phyloP scores from a whole-genome alignment of 2,888 invertebrate genomes.

The Hylaea fasciaria region DNA sequence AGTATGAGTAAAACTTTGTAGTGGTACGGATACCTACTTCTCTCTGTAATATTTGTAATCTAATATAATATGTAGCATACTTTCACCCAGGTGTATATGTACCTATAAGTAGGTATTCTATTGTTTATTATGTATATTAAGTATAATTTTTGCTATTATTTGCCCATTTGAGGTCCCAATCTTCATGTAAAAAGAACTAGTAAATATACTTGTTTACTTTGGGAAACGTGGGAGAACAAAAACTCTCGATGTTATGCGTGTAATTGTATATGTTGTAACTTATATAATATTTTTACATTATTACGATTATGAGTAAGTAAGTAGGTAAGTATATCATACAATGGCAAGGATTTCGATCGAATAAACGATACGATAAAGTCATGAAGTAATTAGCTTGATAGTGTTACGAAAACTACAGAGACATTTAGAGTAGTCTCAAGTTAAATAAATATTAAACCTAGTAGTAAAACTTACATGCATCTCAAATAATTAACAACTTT shows the following conservation, averaged over 20 bases:
- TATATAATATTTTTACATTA: slow-evolving; percentile 5
- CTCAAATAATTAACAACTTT: slow-evolving; percentile 8
- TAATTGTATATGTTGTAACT: background rate
- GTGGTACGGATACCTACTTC: too few species aligned
- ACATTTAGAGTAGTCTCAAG: background rate
- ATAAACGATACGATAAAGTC: slow-evolving; percentile 15
- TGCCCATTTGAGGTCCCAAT: too few species aligned
- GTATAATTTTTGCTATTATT: too few species aligned
- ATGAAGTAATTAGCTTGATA: background rate
- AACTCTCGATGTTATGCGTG: too few species aligned
- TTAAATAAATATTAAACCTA: slow-evolving; percentile 1
- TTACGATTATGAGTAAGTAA: background rate
- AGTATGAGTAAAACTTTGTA: too few species aligned
- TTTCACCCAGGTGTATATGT: too few species aligned
- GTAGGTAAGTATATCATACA: slow-evolving; percentile 24
- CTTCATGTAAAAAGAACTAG: too few species aligned
- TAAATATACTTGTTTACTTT: too few species aligned
- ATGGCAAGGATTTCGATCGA: slow-evolving; percentile 41
- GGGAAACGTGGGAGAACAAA: background rate
- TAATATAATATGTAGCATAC: too few species aligned
- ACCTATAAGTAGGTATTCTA: too few species aligned
- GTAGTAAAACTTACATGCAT: background rate
- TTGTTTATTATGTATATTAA: too few species aligned
- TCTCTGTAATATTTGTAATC: too few species aligned
- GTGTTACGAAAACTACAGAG: background rate